Conservation (phyloP, 2,797 vertebrate species). For the Phataginus tetradactyla region DNA sequence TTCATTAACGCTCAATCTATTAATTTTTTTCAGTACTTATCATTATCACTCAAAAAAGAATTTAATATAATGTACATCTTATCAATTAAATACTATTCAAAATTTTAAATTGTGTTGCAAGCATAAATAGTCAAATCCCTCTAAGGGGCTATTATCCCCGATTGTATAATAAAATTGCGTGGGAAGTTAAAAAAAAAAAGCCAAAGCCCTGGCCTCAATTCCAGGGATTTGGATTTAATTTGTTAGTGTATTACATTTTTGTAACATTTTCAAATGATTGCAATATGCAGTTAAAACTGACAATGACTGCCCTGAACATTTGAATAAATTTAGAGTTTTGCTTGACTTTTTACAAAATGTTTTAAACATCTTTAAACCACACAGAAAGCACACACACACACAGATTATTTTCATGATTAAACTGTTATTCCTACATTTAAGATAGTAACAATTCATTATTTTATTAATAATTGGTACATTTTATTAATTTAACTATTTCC, state of each 20-base stretch:
- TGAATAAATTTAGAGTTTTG: not conserved
- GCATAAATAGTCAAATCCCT: not conserved
- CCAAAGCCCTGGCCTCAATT: not conserved
- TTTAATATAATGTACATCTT: not conserved
- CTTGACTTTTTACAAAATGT: not conserved
- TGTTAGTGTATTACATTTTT: not conserved
- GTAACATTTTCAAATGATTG: not conserved
- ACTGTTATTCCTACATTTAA: not conserved
- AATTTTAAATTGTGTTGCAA: not conserved
- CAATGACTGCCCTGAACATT: not conserved
- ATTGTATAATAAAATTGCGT: not conserved
- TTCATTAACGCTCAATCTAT: not conserved
- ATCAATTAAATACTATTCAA: not conserved
- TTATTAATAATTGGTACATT: not conserved
- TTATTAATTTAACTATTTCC: not conserved
- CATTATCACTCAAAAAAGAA: not conserved
- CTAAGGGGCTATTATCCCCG: not conserved
- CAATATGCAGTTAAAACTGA: not conserved
- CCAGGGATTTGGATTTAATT: not conserved
- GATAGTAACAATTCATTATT: not conserved
- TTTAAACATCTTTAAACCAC: not conserved
- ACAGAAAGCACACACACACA: not conserved
- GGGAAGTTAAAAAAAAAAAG: not conserved
- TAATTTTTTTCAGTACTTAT: not conserved
- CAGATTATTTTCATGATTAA: not conserved